These are phyloP conservation scores for Pachypeltis micranthus DNA, from an alignment of 1,140 invertebrate genomes.

Conservation along the genomic window DNA sequence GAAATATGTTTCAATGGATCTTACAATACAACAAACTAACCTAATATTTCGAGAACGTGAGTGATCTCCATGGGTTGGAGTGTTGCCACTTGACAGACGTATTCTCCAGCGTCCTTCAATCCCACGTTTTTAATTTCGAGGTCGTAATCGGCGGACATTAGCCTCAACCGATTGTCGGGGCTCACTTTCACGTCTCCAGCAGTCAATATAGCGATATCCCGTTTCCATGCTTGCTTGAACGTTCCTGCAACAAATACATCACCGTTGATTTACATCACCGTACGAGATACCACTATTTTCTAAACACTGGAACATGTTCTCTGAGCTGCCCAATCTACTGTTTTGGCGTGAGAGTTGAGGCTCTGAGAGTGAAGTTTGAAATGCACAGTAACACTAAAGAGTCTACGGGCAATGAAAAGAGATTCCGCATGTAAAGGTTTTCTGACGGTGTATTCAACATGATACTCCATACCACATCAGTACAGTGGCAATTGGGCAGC, in stretches of 20 bases:
- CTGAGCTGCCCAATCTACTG: too few species aligned
- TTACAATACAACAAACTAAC: conserved; percentile 35
- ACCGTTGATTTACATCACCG: too few species aligned
- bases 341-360: too few species aligned
- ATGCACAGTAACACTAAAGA: too few species aligned
- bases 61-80: conserved; percentile 44
- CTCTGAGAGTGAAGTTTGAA: too few species aligned
- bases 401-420: too few species aligned
- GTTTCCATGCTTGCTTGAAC: conserved; percentile 45
- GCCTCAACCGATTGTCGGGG: conserved; percentile 41
- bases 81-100: conserved; percentile 47
- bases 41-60: conserved; percentile 45
- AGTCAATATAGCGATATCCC: conserved; percentile 44
- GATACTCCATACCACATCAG: too few species aligned
- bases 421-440: too few species aligned
- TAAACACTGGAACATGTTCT: too few species aligned
- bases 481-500: too few species aligned
- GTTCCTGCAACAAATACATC: conserved; percentile 35
- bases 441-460: too few species aligned
- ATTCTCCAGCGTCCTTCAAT: conserved; percentile 45
- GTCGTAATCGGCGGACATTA: conserved; percentile 40
- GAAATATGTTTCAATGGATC: not conserved
- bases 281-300: too few species aligned
- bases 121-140: conserved; percentile 43
- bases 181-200: conserved; percentile 45